These are phyloP conservation scores for Atrichornis clamosus DNA, from an alignment of 2,113 vertebrate genomes.

Conservation along the genomic window DNA sequence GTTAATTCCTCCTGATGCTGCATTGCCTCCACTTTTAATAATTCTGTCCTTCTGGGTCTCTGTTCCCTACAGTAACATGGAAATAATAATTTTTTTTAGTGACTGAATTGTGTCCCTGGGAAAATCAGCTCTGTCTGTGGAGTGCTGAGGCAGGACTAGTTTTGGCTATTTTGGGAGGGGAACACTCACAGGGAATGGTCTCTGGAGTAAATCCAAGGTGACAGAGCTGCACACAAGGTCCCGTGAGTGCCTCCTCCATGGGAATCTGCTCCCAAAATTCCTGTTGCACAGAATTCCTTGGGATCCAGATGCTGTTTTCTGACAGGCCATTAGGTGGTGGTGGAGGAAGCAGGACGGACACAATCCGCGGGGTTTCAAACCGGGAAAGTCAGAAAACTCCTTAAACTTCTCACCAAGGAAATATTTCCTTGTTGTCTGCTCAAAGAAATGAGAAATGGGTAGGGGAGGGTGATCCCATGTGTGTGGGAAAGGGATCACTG, in stretches of 20 bases:
- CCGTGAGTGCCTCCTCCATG: fast-evolving
- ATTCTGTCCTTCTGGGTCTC: not conserved
- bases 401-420: not conserved
- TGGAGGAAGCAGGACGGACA: not conserved
- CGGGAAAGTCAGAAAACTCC: not conserved
- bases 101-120: not conserved
- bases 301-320: not conserved
- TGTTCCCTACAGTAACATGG: not conserved
- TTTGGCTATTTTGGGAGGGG: not conserved
- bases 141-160: not conserved
- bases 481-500: not conserved
- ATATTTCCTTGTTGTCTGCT: not conserved
- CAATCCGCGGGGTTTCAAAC: not conserved
- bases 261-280: not conserved
- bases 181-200: fast-evolving
- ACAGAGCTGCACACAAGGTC: not conserved
- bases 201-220: fast-evolving
- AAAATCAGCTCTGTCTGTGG: not conserved
- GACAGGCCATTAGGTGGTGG: not conserved
- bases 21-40: not conserved
- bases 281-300: fast-evolving
- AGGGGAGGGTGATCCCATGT: fast-evolving
- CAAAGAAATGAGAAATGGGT: fast-evolving
- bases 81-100: not conserved
- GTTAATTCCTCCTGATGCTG: not conserved